Evolutionary conservation across 1,140 invertebrate species (phyloP).

Genomic region (Drosophila prosaltans): DNA sequence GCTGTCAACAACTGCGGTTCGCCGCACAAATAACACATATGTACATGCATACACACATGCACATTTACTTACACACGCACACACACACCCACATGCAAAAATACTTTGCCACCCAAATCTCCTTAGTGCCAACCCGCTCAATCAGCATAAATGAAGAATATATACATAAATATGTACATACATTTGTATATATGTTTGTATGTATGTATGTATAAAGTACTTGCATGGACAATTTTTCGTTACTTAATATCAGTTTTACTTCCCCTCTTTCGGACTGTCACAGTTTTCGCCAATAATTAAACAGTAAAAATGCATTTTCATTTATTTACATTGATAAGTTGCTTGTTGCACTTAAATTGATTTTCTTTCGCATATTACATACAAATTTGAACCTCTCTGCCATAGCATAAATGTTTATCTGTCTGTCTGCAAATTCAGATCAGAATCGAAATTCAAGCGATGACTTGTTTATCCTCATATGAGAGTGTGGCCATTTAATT

Average conservation of each 20-base stretch:
- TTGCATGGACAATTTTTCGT: constrained; percentile 24
- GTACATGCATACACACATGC: background rate
- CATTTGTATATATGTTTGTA: background rate
- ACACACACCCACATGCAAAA: background rate
- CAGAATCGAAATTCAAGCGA: background rate
- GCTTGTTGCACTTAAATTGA: constrained; percentile 3
- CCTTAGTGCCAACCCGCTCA: background rate
- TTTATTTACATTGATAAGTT: constrained; percentile 22
- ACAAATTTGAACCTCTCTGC: background rate
- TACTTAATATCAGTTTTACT: constrained; percentile 42
- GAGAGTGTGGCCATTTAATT: constrained; percentile 32
- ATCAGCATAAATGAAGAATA: constrained; percentile 6
- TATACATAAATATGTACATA: background rate
- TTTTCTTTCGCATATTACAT: background rate
- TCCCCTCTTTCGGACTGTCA: background rate
- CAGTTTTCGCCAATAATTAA: constrained; percentile 11
- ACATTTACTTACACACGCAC: background rate
- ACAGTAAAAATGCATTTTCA: constrained; percentile 11
- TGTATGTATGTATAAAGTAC: background rate
- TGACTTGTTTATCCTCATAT: constrained; percentile 10
- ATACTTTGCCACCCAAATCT: background rate
- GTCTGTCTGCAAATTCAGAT: constrained; percentile 6
- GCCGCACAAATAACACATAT: constrained; percentile 1
- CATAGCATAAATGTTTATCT: background rate
- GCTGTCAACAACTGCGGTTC: constrained; percentile 41